phyloP scores from a whole-genome alignment of 1,140 invertebrate genomes.

The Dendrolimus kikuchii region DNA sequence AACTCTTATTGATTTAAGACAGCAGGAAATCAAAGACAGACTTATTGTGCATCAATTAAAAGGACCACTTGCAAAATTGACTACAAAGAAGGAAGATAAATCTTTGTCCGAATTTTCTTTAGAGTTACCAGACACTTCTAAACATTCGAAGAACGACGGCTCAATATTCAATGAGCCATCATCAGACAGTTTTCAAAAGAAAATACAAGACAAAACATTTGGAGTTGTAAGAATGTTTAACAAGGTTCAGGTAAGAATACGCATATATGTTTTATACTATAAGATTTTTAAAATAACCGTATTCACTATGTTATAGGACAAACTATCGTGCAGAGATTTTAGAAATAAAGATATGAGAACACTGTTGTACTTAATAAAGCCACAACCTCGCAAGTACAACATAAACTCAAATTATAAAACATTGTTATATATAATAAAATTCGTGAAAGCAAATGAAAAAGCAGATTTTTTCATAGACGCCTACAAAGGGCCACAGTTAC shows the following conservation, averaged over 20 bases:
- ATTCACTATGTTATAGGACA: conserved; percentile 1
- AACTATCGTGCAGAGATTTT: neutral
- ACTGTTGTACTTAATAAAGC: neutral
- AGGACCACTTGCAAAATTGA: neutral
- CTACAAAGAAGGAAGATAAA: conserved; percentile 21
- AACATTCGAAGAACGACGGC: conserved; percentile 1
- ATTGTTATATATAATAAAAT: neutral
- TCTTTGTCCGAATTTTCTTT: conserved; percentile 46
- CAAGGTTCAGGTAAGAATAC: conserved; percentile 10
- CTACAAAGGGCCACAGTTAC: neutral
- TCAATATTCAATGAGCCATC: neutral
- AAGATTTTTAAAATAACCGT: neutral
- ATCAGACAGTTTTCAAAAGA: conserved; percentile 7
- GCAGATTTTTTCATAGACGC: neutral
- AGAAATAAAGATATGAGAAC: neutral
- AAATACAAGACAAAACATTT: conserved; percentile 16
- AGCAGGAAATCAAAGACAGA: neutral
- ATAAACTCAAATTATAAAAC: conserved; percentile 1
- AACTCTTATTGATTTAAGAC: neutral
- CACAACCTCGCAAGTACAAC: neutral
- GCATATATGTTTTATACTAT: too few relatives aligned
- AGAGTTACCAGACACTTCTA: conserved; percentile 17
- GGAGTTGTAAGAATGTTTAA: conserved; percentile 1
- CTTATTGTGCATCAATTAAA: neutral
- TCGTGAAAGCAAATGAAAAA: conserved; percentile 1